Conservation (phyloP, 2,797 vertebrate species). For the Acrocephalus scirpaceus region DNA sequence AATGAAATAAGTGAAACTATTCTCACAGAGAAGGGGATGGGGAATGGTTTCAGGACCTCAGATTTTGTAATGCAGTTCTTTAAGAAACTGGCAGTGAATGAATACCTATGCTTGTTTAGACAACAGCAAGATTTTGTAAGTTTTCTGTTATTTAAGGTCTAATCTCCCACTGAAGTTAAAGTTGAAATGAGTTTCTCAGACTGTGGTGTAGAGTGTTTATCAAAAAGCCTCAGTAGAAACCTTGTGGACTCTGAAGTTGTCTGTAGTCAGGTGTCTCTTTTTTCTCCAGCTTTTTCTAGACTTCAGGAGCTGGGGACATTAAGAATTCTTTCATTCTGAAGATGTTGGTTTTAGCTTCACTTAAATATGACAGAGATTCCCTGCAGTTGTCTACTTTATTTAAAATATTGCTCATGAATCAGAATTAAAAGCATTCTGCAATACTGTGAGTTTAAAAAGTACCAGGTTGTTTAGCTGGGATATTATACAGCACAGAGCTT, state of each 20-base stretch:
- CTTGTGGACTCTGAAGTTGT: neutral
- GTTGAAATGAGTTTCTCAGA: neutral
- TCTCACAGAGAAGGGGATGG: neutral
- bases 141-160: neutral
- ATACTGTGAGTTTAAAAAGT: neutral
- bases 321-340: neutral
- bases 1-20: constrained; percentile 32
- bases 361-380: neutral
- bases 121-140: neutral
- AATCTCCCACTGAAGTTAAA: neutral
- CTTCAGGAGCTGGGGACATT: neutral
- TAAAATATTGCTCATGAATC: neutral
- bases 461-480: neutral
- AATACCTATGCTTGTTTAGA: neutral
- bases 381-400: neutral
- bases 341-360: neutral
- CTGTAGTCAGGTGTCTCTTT: neutral
- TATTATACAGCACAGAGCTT: neutral
- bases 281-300: neutral
- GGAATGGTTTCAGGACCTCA: neutral
- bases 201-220: accelerated
- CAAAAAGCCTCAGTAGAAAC: neutral
- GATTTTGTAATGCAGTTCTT: neutral
- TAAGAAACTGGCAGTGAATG: neutral
- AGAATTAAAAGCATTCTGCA: neutral